A percentile compares a stretch with the other conserved stretches of the same genome.
Evolutionary conservation across 2,797 vertebrate genomes (phyloP).

Genomic region (Smutsia gigantea): DNA sequence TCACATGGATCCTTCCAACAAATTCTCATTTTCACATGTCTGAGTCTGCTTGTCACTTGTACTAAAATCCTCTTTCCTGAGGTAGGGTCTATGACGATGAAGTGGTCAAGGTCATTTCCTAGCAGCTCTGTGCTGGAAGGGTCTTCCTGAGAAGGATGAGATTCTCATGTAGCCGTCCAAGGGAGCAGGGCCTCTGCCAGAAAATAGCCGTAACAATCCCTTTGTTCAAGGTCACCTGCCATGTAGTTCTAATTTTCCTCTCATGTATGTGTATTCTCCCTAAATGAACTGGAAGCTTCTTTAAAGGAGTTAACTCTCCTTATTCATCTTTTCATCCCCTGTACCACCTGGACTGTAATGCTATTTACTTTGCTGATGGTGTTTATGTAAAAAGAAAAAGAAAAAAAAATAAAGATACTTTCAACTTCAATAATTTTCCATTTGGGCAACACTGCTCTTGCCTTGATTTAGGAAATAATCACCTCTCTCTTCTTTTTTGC

Average conservation of each 20-base stretch:
- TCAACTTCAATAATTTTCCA: constrained; percentile 69
- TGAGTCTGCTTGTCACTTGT: not conserved
- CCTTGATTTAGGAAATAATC: constrained; percentile 63
- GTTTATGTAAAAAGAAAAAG: constrained; percentile 61
- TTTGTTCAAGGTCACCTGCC: not conserved
- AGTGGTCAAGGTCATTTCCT: not conserved
- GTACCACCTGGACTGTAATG: not conserved
- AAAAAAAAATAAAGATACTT: not conserved
- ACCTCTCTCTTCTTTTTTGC: constrained; percentile 64
- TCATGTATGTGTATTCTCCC: not conserved
- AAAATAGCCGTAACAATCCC: not conserved
- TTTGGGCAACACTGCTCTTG: constrained; percentile 64
- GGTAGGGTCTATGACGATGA: not conserved
- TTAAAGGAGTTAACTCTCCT: not conserved
- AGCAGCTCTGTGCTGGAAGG: not conserved
- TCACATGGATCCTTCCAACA: not conserved
- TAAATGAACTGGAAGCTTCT: not conserved
- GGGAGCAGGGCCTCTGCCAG: not conserved
- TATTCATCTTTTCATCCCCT: constrained; percentile 15
- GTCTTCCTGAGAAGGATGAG: not conserved
- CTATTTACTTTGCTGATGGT: constrained; percentile 52
- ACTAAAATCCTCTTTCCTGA: not conserved
- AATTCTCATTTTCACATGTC: constrained; percentile 21
- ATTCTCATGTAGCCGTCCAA: not conserved
- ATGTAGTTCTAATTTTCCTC: not conserved